Evolutionary conservation across 2,113 vertebrate species (phyloP).

Genomic region (Podocnemis expansa): DNA sequence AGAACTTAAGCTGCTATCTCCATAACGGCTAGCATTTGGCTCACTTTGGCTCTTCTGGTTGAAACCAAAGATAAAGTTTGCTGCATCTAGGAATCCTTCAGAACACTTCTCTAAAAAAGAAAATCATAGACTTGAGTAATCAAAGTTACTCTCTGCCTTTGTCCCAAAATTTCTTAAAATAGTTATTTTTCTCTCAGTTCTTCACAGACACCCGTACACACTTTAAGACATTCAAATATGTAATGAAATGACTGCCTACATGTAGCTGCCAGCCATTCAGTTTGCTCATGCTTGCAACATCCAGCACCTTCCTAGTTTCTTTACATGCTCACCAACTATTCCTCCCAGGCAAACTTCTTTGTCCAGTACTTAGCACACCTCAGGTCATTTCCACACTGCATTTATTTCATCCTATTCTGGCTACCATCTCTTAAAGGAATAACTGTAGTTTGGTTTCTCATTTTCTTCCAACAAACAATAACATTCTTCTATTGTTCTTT

Average conservation of each 20-base stretch:
- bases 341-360: neutral
- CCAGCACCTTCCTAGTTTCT: neutral
- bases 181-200: too few relatives aligned
- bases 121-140: neutral
- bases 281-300: neutral
- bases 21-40: neutral
- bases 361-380: neutral
- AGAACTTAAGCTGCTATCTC: neutral
- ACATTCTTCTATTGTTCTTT: neutral
- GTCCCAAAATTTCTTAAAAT: too few relatives aligned
- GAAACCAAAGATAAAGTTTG: neutral
- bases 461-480: neutral
- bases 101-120: neutral
- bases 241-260: neutral
- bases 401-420: neutral
- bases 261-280: too few relatives aligned
- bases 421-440: neutral
- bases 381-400: neutral
- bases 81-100: neutral
- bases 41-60: neutral
- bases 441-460: neutral
- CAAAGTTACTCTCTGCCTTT: neutral
- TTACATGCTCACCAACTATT: neutral
- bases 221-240: neutral
- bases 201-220: too few relatives aligned